Base-by-base conservation (phyloP, 2,797 vertebrate species). In the Aulostomus chinensis region DNA sequence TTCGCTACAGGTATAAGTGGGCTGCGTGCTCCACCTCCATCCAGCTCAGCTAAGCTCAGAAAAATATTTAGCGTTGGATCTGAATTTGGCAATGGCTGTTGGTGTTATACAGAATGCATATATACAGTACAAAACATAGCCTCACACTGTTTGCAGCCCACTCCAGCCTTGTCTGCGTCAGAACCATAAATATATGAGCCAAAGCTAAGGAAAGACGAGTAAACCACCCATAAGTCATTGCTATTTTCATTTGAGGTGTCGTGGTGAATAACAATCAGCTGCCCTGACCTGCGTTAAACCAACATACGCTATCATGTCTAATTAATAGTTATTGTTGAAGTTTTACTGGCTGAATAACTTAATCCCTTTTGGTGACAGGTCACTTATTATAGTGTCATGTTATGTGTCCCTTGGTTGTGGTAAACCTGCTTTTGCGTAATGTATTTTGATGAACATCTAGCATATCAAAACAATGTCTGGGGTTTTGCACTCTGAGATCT, bases 21-120 rank as follows among this genome's bases (percentile, higher is more conserved):
- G 50, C 31, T 10, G 7, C 43, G 71, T 67, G 58, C 66, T 58
- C 46, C 13, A 10, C 41, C 50, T 67, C 58, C 33, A 12, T 14
- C 0, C 47, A 57, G 34, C 63, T 67, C 56, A 52, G 65, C 75
- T 48, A 30, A 61, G 37, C 65, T 79, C 68, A 36, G 70, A 52
- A 71, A 80, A 80, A 29, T 4, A 73, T 63, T 72, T 61, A 48
- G 47, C 58, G 55, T 60, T 73, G 40, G 49, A 75, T 70, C 61
- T 73, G 65, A 68, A 79, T 83, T 62, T 64, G 55, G 49, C 74
- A 67, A 56, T 80, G 76, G 63, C 81, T 54, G 81, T 68, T 66
- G 76, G 78, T 84, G 86, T 71, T 81, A n/a, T n/a, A n/a, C 73
- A 63, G 61, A 75, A 76, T n/a, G n/a, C 88, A 77, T 56, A 81